These are phyloP conservation scores for Drosophila sproati DNA, from an alignment of 1,140 invertebrate genomes.

Conservation along the genomic window DNA sequence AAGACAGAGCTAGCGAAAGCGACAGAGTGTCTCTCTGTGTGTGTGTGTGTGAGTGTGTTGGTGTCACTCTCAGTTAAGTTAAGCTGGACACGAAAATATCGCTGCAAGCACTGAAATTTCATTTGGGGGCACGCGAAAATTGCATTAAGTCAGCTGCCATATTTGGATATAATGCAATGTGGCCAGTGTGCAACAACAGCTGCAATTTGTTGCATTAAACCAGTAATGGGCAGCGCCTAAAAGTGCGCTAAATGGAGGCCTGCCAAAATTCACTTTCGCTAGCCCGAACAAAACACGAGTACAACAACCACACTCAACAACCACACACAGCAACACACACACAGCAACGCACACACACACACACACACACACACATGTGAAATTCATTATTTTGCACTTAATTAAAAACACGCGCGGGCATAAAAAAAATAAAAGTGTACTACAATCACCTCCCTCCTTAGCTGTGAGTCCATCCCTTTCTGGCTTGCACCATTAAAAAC, in stretches of 20 bases:
- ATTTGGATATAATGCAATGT: conserved; percentile 47
- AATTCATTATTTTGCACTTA: conserved; percentile 76
- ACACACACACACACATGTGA: conserved; percentile 10
- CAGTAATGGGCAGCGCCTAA: conserved; percentile 57
- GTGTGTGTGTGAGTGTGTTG: conserved; percentile 8
- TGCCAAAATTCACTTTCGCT: conserved; percentile 41
- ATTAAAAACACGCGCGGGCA: conserved; percentile 71
- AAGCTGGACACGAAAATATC: conserved; percentile 51
- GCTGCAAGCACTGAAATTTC: conserved; percentile 61
- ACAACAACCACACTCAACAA: conserved; percentile 7
- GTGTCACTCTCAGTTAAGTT: conserved; percentile 11
- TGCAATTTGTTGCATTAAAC: conserved; percentile 61
- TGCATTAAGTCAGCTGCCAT: conserved; percentile 53
- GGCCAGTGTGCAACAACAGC: conserved; percentile 18
- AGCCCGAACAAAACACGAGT: conserved; percentile 3
- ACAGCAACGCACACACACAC: neutral
- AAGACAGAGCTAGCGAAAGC: conserved; percentile 28
- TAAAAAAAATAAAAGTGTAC: conserved; percentile 37
- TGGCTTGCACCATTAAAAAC: conserved; percentile 23
- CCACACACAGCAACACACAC: neutral
- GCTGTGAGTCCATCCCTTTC: neutral
- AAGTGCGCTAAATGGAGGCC: conserved; percentile 40
- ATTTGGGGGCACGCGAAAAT: conserved; percentile 49
- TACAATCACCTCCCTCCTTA: conserved; percentile 13
- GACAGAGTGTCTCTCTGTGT: conserved; percentile 17